Base-by-base conservation (phyloP, 2,888 invertebrate species). In the Eutolmus rufibarbis region DNA sequence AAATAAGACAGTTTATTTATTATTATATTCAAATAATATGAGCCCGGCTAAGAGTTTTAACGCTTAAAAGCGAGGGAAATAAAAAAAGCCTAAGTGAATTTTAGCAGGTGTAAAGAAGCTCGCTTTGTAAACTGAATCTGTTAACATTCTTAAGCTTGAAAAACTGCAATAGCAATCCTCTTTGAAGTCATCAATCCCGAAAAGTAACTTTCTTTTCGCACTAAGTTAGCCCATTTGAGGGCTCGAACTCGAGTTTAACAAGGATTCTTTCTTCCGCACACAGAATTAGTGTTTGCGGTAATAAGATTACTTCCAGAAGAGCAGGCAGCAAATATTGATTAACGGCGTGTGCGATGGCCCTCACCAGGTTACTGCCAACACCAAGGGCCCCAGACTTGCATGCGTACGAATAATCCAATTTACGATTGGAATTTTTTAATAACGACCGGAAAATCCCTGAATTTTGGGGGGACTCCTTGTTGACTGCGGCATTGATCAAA, bases 391-490 rank as follows among this genome's bases (percentile, higher is more conserved):
- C 23, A 78, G 78, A 16, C 78, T 78, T 78, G 78, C 78, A 78
- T 78, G 78, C 78, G 78, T 78, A 78, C 23, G 43, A 34, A 43
- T 78, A 40, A 78, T 78, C 78, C 40, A 23, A 40, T 40, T 78
- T 43, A 23, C n/a, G 40, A 78, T 43, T 78, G 78, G 78, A 78
- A 76, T 78, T 78, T 66, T 78, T 43, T 78, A 78, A 40, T 78
- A 78, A 78, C 43, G 43, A 78, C 37, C 40, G 40, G 23, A 66
- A 28, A 78, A 78, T 40, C 43, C 78, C 23, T 14, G 43, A 40
- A 43, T 78, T 78, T 78, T 46, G 14, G 37, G 78, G 78, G 66
- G 78, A 43, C 40, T 78, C 78, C 78, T 78, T 78, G 78, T 78
- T 78, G 78, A 78, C 40, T 78, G 23, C 19, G 3, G 14, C 78